Base-by-base conservation (phyloP, 2,113 vertebrate species). In the Apistogramma diplotaenia region DNA sequence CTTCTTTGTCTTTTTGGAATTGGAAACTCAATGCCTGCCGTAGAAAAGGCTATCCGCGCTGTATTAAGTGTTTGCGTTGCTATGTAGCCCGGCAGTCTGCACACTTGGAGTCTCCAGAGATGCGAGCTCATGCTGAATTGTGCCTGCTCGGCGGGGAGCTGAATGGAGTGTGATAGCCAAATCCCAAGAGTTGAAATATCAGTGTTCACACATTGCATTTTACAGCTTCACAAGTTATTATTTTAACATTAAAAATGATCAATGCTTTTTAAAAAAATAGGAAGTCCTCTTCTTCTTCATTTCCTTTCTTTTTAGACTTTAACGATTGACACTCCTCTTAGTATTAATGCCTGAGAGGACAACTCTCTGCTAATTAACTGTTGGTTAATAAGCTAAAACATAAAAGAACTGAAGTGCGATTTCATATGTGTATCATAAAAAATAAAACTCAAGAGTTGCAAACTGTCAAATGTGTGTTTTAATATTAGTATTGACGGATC, bases 91-190 rank as follows among this genome's bases (percentile, higher is more conserved):
- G 8, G 37, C 76, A 82, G 60, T 56, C 23, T 67, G 33, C 46
- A 78, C 74, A 67, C 74, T 78, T 10, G 16, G 29, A 53, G 54
- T 86, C 87, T 85, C 85, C 67, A 72, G 79, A 83, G 85, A 86
- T 35, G 60, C n/a, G 37, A 75, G 80, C 75, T 84, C 74, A 87
- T 60, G 29, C 61, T 76, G 85, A 87, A 81, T 85, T 75, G 3
- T 75, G 60, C 56, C 80, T 29, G 37, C 86, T 88, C 85, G 57
- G 67, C 12, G 1, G 85, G 88, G 79, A 86, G 73, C 76, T 23
- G 57, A 62, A 60, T 19, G 71, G 67, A 54, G 56, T 56, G 74
- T 25, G 72, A 86, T 67, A 58, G 55, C 35, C 57, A 83, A 84
- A 88, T 88, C 87, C 87, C 49, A 9, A 13, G 71, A 74, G 87